Conservation (phyloP, 23 tunicate species). For the Botrylloides violaceus region DNA sequence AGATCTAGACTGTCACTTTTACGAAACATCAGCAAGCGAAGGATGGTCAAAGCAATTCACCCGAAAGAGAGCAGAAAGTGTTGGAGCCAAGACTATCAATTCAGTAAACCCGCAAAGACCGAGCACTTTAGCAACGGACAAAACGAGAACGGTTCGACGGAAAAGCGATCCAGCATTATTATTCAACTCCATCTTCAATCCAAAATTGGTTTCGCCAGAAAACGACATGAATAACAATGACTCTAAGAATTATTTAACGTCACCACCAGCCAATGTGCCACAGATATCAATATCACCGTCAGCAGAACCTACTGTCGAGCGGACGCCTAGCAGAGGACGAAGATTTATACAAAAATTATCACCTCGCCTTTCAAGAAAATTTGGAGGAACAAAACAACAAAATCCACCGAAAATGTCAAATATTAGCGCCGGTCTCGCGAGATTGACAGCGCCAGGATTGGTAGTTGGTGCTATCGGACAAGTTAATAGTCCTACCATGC, state of each 20-base stretch:
- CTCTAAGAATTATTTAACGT: not conserved
- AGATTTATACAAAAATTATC: conserved; percentile 17
- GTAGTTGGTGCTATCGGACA: conserved; percentile 6
- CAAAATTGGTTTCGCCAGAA: not conserved
- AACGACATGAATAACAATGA: conserved; percentile 2
- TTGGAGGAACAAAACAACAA: not conserved
- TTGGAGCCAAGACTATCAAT: conserved; percentile 4
- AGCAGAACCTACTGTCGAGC: not conserved
- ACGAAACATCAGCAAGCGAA: conserved; percentile 84
- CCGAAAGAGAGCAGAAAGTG: not conserved
- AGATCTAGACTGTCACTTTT: conserved; percentile 54
- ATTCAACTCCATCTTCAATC: conserved; percentile 6
- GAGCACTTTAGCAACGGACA: conserved; percentile 21
- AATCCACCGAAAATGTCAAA: not conserved
- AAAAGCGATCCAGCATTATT: conserved; percentile 16
- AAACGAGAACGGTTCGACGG: conserved; percentile 3
- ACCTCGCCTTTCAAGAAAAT: conserved; percentile 11
- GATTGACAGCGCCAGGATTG: not conserved
- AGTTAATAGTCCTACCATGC: too few relatives aligned
- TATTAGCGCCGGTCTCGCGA: conserved; percentile 12
- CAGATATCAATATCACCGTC: conserved; percentile 20
- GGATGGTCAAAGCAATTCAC: conserved; percentile 70
- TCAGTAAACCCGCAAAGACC: conserved; percentile 12
- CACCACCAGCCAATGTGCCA: conserved; percentile 6
- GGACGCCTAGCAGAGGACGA: conserved; percentile 7